Evolutionary conservation across 2,888 invertebrate genomes (phyloP), one percentile per base, ranked within the genome.

Genomic region (Dermolepida albohirtum): DNA sequence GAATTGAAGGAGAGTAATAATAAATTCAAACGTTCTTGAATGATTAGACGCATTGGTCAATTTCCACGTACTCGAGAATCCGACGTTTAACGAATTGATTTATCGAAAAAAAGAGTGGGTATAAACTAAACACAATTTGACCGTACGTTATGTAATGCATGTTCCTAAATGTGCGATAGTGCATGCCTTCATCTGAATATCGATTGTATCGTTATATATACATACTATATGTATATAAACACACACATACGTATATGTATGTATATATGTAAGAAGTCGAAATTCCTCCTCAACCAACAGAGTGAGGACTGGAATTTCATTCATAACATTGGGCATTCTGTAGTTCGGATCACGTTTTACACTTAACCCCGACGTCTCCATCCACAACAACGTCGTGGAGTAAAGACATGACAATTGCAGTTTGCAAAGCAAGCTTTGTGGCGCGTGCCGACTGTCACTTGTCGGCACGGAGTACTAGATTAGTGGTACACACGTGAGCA

Each of bases 391-490:
- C 44, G 22, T 62, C 51, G 67, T 62, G 22, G 63, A 43, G 62
- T 50, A 57, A 67, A 69, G 67, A 67, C 71, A 68, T 71, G 71
- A 69, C 67, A 70, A 70, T 67, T 71, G 71, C 67, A 69, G 65
- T 51, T 64, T 59, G 66, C 66, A 54, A 69, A 71, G 71, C 72
- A 73, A 70, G 67, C 65, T 75, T 76, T 74, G 34, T 34, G 78
- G 77, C 79, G 77, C 79, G 80, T 78, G 80, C 77, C 79, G 77
- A 74, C 77, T 80, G 80, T 79, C 79, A 80, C 79, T 78, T 78
- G 79, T 77, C 76, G 74, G 71, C 74, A 76, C 74, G 73, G 70
- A 73, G 76, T 72, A 74, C 77, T 78, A 79, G 78, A 80, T 79
- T 77, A 78, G 73, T 73, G 74, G 74, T 74, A 75, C 74, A 75